Base-by-base conservation (phyloP, 2,113 vertebrate species). In the Dendropsophus ebraccatus region DNA sequence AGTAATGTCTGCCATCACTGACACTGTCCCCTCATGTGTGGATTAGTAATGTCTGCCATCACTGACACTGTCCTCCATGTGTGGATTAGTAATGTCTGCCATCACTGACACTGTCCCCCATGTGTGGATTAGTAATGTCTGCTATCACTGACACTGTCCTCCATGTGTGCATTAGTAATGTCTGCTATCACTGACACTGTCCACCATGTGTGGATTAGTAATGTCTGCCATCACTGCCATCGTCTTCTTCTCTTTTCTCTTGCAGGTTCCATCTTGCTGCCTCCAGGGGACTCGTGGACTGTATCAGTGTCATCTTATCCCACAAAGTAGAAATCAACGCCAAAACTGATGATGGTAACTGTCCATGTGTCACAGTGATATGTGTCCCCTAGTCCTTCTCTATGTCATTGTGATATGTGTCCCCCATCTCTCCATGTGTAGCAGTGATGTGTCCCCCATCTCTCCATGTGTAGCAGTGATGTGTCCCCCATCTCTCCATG, bases 181-280 rank as follows among this genome's bases (percentile, higher is more conserved):
- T 49, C 47, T 49, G 47, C 47, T 11, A 49, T 13, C 47, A 13
- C 47, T 49, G 47, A 10, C 47, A 11, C 10, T 49, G 47, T 13
- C 10, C 12, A 5, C 12, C 47, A 49, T 5, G 4, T 49, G 47
- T 49, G 9, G 8, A 49, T 49, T 49, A 49, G 47, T 49, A 49
- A 49, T 49, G 47, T 49, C 47, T 49, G 41, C 41, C 41, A 49
- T 49, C 54, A 23, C 54, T 65, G 62, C 8, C n/a, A 5, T 5
- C 2, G 16, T 49, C 21, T 16, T 13, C 6, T 17, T 60, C 41
- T 88, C 37, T 72, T 13, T 35, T 49, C 56, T 74, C 50, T 0
- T 12, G 13, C 89, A 95, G 94, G 50, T 93, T 95, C 75, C 94
- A 95, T 30, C 74, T 94, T 87, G 94, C 94, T 0, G 94, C 94